Evolutionary conservation across 2,888 invertebrate genomes (phyloP).

Genomic region (Leptinotarsa haldemani): DNA sequence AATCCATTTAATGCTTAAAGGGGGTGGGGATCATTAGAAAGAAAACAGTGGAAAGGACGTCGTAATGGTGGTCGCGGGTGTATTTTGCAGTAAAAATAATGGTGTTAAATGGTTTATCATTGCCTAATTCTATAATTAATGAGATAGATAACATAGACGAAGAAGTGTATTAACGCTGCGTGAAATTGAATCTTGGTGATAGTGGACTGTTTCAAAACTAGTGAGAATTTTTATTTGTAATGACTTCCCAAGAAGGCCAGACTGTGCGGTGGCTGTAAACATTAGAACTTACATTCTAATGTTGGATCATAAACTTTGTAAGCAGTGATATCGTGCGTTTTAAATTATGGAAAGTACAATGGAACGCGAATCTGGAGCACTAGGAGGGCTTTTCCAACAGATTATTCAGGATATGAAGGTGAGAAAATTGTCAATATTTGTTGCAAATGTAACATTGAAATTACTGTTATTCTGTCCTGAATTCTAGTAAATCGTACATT

Average conservation of each 20-base stretch:
- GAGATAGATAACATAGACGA: neutral
- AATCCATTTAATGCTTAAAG: conserved; percentile 10
- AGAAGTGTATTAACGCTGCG: neutral
- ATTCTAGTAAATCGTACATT: neutral
- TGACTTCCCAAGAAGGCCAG: conserved; percentile 39
- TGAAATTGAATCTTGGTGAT: neutral
- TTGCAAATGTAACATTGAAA: neutral
- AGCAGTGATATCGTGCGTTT: conserved; percentile 22
- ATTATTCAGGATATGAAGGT: conserved; percentile 98
- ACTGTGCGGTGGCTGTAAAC: conserved; percentile 46
- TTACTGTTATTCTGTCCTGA: conserved; percentile 1
- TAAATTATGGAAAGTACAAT: conserved; percentile 75
- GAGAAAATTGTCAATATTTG: conserved; percentile 59
- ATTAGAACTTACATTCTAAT: conserved; percentile 26
- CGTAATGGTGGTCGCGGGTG: conserved; percentile 19
- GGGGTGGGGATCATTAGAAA: conserved; percentile 29
- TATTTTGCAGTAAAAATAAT: conserved; percentile 19
- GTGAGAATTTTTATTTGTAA: conserved; percentile 30
- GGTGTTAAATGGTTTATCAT: neutral
- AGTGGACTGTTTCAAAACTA: neutral
- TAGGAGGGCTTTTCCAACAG: conserved; percentile 94
- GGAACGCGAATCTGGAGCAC: conserved; percentile 88
- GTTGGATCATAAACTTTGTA: conserved; percentile 15
- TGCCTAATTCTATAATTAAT: conserved; percentile 7
- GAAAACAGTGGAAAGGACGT: conserved; percentile 14